phyloP scores from a whole-genome alignment of 2,888 invertebrate genomes.

The Apocheima hispidaria region DNA sequence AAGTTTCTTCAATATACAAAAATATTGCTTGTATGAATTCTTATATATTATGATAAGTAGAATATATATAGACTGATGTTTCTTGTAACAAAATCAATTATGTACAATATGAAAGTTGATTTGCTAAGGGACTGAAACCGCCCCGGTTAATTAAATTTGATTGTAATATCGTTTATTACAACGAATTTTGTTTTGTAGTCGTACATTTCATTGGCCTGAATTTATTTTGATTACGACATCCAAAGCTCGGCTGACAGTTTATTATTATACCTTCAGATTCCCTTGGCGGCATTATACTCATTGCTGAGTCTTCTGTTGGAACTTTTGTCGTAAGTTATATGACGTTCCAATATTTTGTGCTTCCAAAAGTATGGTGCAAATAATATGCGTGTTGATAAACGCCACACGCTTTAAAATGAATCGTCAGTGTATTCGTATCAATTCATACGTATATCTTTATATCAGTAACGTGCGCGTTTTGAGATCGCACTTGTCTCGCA shows the following conservation, averaged over 20 bases:
- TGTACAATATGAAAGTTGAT: background rate
- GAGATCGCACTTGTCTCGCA: slow-evolving; percentile 22
- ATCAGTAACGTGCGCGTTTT: slow-evolving; percentile 23
- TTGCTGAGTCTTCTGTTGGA: slow-evolving; percentile 40
- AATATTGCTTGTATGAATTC: too few species aligned
- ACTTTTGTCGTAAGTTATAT: slow-evolving; percentile 32
- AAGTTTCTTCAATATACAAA: too few species aligned
- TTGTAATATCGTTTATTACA: slow-evolving; percentile 50
- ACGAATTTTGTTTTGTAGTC: slow-evolving; percentile 55
- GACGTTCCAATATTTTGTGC: slow-evolving; percentile 20
- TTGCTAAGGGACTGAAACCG: slow-evolving; percentile 12
- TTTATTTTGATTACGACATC: slow-evolving; percentile 67
- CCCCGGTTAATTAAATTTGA: slow-evolving; percentile 22
- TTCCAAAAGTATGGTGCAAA: slow-evolving; percentile 19
- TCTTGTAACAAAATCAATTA: slow-evolving; percentile 5
- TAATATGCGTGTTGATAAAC: slow-evolving; percentile 36
- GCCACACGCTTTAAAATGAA: slow-evolving; percentile 31
- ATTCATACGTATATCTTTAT: slow-evolving; percentile 23
- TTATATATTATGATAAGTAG: too few species aligned
- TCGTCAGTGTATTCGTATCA: slow-evolving; percentile 16
- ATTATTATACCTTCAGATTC: slow-evolving; percentile 52
- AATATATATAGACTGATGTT: too few species aligned
- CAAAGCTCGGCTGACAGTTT: slow-evolving; percentile 50
- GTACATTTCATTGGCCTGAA: slow-evolving; percentile 64
- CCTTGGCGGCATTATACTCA: slow-evolving; percentile 49